A percentile compares a stretch with the other conserved stretches of the same genome.
Conservation (phyloP, 2,888 invertebrate species). For the Sminthurinus aureus region DNA sequence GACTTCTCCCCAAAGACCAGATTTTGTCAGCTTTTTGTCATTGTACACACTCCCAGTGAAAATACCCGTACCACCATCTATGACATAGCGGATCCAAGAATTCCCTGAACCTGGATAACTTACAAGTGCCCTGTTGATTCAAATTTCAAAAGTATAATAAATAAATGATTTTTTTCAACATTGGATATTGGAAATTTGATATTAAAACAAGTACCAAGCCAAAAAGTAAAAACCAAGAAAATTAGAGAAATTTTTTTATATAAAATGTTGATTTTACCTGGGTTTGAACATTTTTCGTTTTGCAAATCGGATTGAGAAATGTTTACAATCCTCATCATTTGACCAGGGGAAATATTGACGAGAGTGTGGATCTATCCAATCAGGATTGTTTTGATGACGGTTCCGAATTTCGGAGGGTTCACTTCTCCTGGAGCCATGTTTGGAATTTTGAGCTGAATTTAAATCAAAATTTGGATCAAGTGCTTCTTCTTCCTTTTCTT, state of each 20-base stretch:
- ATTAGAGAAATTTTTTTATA: not conserved
- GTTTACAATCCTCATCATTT: conserved; percentile 58
- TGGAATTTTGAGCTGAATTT: not conserved
- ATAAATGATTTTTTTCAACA: too few species aligned
- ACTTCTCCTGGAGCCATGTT: conserved; percentile 56
- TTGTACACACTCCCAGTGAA: conserved; percentile 62
- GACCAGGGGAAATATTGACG: conserved; percentile 57
- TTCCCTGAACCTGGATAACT: conserved; percentile 62
- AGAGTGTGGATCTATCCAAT: conserved; percentile 32
- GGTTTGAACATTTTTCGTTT: conserved; percentile 59
- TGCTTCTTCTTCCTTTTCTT: too few species aligned
- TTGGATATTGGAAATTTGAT: too few species aligned
- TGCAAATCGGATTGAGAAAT: conserved; percentile 60
- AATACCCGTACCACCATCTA: conserved; percentile 61
- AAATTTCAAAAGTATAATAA: too few species aligned
- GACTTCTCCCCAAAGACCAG: conserved; percentile 61
- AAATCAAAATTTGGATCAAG: not conserved
- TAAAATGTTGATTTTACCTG: conserved; percentile 45
- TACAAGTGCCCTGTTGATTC: conserved; percentile 59
- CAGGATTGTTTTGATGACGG: conserved; percentile 47
- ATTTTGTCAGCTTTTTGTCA: conserved; percentile 58
- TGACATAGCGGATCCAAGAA: conserved; percentile 62
- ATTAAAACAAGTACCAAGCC: not conserved
- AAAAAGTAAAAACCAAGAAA: not conserved
- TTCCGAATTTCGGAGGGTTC: conserved; percentile 58